These are phyloP conservation scores for Ivindomyrus marchei DNA, from an alignment of 2,113 vertebrate genomes.

Conservation along the genomic window DNA sequence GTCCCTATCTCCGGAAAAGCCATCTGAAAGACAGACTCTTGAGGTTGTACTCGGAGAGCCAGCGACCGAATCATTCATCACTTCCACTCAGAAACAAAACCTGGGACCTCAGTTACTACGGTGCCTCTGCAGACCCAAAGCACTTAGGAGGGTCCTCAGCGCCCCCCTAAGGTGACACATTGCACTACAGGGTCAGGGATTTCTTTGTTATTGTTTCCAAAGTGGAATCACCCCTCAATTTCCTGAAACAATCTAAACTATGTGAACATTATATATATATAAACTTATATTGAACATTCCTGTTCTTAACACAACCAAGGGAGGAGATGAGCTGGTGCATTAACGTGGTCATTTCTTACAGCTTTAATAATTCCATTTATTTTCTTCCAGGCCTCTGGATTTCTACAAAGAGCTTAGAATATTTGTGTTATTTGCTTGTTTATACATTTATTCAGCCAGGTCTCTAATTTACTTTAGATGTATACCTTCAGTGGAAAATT, in stretches of 20 bases:
- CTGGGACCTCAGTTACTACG: background rate
- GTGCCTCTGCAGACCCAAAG: background rate
- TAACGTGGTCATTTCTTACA: background rate
- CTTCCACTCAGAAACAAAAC: background rate
- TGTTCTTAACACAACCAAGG: background rate
- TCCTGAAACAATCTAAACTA: background rate
- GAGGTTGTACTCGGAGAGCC: background rate
- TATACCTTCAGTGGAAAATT: background rate
- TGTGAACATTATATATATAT: no score
- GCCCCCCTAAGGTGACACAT: background rate
- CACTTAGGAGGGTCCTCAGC: background rate
- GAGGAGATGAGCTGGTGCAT: background rate
- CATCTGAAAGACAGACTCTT: background rate
- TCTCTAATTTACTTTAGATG: background rate
- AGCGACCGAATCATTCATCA: background rate
- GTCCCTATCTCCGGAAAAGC: background rate
- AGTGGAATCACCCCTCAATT: background rate
- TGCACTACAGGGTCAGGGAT: background rate
- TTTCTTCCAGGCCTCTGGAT: constrained; percentile 1
- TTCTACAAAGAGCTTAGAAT: background rate
- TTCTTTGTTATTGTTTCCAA: background rate
- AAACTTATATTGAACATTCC: background rate
- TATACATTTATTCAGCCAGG: background rate
- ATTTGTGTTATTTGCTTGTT: background rate
- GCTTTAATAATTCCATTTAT: background rate